Evolutionary conservation across 2,797 vertebrate species (phyloP).

Genomic region (Enteromius radiatus): DNA sequence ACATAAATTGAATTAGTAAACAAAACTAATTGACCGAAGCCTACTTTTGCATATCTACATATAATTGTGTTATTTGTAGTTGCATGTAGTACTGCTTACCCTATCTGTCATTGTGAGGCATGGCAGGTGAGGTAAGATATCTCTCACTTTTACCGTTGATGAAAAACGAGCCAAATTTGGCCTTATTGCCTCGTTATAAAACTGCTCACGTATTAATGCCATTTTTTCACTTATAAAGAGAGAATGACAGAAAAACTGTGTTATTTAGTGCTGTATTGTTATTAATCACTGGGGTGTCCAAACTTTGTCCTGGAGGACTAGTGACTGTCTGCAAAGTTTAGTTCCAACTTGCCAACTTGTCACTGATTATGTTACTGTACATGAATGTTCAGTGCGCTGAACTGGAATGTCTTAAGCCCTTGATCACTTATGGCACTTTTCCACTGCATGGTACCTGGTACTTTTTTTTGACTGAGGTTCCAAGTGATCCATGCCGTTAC

Average conservation of each 20-base stretch:
- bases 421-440: too few species aligned
- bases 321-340: background rate
- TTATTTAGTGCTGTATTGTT: background rate
- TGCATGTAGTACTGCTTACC: constrained; percentile 64
- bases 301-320: background rate
- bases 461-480: too few species aligned
- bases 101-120: constrained; percentile 75
- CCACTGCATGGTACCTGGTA: too few species aligned
- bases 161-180: constrained; percentile 67
- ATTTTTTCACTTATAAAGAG: constrained; percentile 66
- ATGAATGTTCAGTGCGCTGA: too few species aligned
- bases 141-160: constrained; percentile 66
- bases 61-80: background rate
- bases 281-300: background rate
- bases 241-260: constrained; percentile 1
- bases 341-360: background rate
- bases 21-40: background rate
- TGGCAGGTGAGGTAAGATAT: constrained; percentile 70
- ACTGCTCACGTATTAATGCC: constrained; percentile 70
- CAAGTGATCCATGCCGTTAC: too few species aligned
- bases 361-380: too few species aligned
- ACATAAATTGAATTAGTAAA: background rate
- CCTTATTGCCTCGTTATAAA: constrained; percentile 72
- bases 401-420: too few species aligned
- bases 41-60: background rate